Conservation (phyloP, 2,113 vertebrate species). For the Candoia aspera region DNA sequence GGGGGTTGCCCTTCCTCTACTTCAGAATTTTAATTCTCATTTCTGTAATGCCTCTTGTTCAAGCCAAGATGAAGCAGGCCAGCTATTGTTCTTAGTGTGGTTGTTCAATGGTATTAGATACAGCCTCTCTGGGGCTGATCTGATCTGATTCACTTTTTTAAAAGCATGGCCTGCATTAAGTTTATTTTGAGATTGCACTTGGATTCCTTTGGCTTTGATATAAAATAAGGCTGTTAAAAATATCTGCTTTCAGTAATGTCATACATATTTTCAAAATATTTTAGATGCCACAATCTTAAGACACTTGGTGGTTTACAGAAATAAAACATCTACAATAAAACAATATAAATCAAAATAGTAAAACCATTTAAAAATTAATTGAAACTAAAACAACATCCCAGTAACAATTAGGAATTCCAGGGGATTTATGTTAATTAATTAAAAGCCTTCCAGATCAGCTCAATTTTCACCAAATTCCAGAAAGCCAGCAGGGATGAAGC, state of each 20-base stretch:
- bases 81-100: constrained; percentile 15
- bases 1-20: no score
- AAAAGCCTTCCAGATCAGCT: not conserved
- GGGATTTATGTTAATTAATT: not conserved
- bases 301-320: not conserved
- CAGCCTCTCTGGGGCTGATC: not conserved
- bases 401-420: not conserved
- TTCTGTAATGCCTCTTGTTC: not conserved
- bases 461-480: not conserved
- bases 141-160: not conserved
- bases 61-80: not conserved
- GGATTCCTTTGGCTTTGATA: constrained; percentile 33
- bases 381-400: not conserved
- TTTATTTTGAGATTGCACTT: not conserved
- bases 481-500: not conserved
- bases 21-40: not conserved
- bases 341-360: not conserved
- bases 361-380: not conserved
- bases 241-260: constrained; percentile 20
- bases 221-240: not conserved
- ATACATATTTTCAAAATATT: not conserved
- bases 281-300: not conserved
- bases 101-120: not conserved
- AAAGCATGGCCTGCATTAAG: constrained; percentile 13
- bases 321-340: not conserved